These are phyloP conservation scores for Leptopilina myrica DNA, from an alignment of 2,888 invertebrate genomes.

Conservation along the genomic window DNA sequence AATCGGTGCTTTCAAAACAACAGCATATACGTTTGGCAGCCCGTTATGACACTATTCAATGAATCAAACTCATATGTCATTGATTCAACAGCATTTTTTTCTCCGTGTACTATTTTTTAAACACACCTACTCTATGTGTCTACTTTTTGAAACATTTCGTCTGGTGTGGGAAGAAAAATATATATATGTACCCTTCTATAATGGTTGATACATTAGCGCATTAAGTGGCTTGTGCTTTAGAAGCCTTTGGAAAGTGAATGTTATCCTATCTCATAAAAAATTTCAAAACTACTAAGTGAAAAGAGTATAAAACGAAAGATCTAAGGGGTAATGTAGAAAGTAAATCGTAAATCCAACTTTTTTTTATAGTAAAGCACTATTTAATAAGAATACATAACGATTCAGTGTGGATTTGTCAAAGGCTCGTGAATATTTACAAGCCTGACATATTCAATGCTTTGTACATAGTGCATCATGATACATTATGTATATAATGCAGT, in stretches of 20 bases:
- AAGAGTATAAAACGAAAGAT: not conserved
- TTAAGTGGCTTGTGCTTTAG: not conserved
- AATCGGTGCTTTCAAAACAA: no score
- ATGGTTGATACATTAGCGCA: not conserved
- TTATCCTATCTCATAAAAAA: not conserved
- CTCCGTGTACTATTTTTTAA: no score
- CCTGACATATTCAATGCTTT: slow-evolving; percentile 26
- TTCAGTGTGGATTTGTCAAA: slow-evolving; percentile 14
- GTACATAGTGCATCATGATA: slow-evolving; percentile 29
- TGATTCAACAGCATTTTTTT: no score
- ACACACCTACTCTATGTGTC: no score
- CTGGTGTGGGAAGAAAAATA: not conserved
- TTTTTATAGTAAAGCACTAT: not conserved
- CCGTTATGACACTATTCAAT: no score
- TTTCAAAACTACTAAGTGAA: slow-evolving; percentile 1
- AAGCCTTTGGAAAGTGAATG: not conserved
- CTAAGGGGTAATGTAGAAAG: not conserved
- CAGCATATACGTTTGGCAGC: no score
- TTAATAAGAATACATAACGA: slow-evolving; percentile 1
- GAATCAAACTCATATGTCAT: no score
- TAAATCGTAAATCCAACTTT: not conserved
- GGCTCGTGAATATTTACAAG: slow-evolving; percentile 2
- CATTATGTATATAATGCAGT: slow-evolving; percentile 19
- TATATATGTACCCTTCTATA: not conserved
- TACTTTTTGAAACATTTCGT: no score